Evolutionary conservation across 2,113 vertebrate species (phyloP).

Genomic region (Bolborhynchus lineola): DNA sequence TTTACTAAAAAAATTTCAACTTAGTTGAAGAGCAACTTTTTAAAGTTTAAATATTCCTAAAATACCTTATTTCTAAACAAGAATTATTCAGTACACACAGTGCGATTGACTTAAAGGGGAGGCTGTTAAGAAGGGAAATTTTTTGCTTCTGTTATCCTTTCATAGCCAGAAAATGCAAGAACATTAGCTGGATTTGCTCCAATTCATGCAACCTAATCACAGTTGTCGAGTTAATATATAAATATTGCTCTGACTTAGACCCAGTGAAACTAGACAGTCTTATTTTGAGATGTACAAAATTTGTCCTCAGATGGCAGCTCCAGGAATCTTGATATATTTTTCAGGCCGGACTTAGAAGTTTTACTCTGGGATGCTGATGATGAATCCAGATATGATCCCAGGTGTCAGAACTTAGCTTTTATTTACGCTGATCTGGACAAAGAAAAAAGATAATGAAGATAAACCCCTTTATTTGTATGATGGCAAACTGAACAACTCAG

Average conservation of each 20-base stretch:
- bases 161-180: neutral
- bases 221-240: neutral
- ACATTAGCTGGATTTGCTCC: neutral
- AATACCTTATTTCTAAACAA: neutral
- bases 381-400: neutral
- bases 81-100: neutral
- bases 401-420: neutral
- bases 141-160: neutral
- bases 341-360: neutral
- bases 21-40: neutral
- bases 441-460: neutral
- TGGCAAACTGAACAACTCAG: neutral
- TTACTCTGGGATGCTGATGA: neutral
- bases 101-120: neutral
- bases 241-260: rapidly evolving
- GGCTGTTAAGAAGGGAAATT: neutral
- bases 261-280: neutral
- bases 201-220: neutral
- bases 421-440: neutral
- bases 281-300: neutral
- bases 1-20: neutral
- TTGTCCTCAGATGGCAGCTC: neutral
- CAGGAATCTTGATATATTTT: neutral
- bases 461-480: neutral
- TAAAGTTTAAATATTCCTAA: neutral